Percentiles rank a stretch among this genome's conserved stretches.
Conservation (phyloP, 2,113 vertebrate genomes). For the Oostethus manadensis region DNA sequence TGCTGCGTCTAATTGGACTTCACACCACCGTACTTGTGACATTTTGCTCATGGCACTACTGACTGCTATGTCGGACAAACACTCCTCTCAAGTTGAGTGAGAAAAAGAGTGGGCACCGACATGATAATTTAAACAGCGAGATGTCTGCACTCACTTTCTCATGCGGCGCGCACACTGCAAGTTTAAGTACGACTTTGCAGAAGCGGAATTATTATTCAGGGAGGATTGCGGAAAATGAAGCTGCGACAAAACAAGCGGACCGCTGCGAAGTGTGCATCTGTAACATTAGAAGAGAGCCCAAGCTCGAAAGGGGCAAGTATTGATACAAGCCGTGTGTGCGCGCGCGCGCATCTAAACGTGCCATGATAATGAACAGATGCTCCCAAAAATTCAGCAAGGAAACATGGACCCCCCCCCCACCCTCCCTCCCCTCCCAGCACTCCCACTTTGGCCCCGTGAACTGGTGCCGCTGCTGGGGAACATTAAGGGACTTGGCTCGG, state of each 20-base stretch:
- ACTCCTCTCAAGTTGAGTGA: conserved; percentile 67
- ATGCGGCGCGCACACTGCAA: conserved; percentile 44
- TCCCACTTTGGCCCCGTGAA: conserved; percentile 71
- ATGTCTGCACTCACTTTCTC: conserved; percentile 65
- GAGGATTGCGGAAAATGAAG: neutral
- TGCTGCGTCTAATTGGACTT: conserved; percentile 64
- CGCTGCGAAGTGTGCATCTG: neutral
- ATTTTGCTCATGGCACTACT: conserved; percentile 73
- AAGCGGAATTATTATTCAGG: neutral
- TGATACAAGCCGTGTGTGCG: conserved; percentile 23
- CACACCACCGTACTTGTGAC: conserved; percentile 71
- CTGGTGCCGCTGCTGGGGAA: conserved; percentile 70
- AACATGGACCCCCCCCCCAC: conserved; percentile 65
- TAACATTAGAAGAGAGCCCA: neutral
- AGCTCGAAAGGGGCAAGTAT: neutral
- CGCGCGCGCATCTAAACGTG: conserved; percentile 65
- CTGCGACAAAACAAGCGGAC: neutral
- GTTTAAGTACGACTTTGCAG: conserved; percentile 30
- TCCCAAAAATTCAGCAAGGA: conserved; percentile 72
- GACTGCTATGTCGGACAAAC: conserved; percentile 73
- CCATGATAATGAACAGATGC: conserved; percentile 76
- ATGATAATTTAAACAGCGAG: conserved; percentile 75
- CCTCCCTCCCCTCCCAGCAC: conserved; percentile 54
- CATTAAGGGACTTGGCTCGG: conserved; percentile 75
- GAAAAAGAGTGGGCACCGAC: conserved; percentile 72